phyloP scores from a whole-genome alignment of 2,797 vertebrate species.

The Chanos chanos region DNA sequence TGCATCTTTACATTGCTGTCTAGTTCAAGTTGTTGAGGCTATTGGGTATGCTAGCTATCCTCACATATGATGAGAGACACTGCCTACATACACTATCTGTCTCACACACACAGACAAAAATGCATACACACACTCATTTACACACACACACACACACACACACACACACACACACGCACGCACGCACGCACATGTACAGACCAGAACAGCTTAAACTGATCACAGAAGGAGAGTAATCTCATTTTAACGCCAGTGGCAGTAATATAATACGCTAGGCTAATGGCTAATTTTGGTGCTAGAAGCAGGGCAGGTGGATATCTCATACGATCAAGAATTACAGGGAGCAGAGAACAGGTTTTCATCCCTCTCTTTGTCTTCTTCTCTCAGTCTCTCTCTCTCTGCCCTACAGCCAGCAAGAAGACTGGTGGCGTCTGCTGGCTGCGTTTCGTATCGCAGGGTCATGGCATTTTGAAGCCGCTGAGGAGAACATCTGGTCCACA shows the following conservation, averaged over 20 bases:
- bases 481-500: conserved; percentile 2
- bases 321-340: background rate
- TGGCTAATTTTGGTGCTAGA: conserved; percentile 10
- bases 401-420: background rate
- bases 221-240: conserved; percentile 3
- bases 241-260: conserved; percentile 20
- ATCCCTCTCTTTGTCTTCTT: background rate
- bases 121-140: conserved; percentile 43
- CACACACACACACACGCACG: background rate
- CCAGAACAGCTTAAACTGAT: conserved; percentile 8
- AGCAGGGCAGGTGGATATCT: background rate
- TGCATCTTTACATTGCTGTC: too few relatives aligned
- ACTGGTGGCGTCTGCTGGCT: background rate
- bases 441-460: background rate
- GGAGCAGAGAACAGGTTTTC: background rate
- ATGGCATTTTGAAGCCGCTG: background rate
- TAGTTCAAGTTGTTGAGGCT: too few relatives aligned
- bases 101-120: conserved; percentile 41
- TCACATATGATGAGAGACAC: too few relatives aligned
- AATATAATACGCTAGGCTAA: conserved; percentile 9
- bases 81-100: conserved; percentile 22
- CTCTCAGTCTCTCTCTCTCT: background rate
- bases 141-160: conserved; percentile 8
- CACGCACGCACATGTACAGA: conserved; percentile 11
- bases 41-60: conserved; percentile 7